A percentile compares a stretch with the other conserved stretches of the same genome.
phyloP scores from a whole-genome alignment of 1,140 invertebrate genomes.

The Eumeta japonica region DNA sequence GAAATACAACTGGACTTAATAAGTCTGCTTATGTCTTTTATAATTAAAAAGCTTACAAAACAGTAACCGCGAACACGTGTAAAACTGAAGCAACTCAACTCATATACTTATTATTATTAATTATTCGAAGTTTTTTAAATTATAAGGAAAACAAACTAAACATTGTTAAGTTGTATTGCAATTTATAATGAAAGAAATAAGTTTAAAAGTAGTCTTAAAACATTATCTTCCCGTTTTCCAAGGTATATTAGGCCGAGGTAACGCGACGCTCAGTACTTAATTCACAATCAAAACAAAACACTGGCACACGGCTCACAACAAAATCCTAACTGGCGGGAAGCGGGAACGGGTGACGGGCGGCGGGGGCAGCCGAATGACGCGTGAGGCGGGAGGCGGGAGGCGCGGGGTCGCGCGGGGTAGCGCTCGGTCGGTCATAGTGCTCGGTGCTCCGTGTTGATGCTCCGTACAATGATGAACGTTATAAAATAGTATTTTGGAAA shows the following conservation, averaged over 20 bases:
- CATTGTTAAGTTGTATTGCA: too few species aligned
- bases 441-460: too few species aligned
- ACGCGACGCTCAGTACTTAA: too few species aligned
- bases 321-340: slow-evolving; percentile 2
- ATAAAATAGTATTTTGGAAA: too few species aligned
- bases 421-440: slow-evolving; percentile 2
- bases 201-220: too few species aligned
- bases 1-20: too few species aligned
- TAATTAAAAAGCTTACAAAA: slow-evolving; percentile 5
- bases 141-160: too few species aligned
- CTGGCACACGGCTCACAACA: too few species aligned
- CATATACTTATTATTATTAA: slow-evolving; percentile 4
- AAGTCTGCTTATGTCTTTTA: too few species aligned
- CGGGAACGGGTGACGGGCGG: not conserved
- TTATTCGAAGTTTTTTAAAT: slow-evolving; percentile 5
- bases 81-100: slow-evolving; percentile 4
- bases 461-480: slow-evolving; percentile 2
- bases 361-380: slow-evolving; percentile 3
- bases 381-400: not conserved
- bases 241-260: slow-evolving; percentile 5
- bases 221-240: slow-evolving; percentile 4
- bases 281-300: too few species aligned
- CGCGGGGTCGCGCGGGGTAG: too few species aligned
- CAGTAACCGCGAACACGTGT: slow-evolving; percentile 3
- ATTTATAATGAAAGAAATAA: too few species aligned